Conservation (phyloP, 1,140 invertebrate genomes). For the Hylaeus volcanicus region DNA sequence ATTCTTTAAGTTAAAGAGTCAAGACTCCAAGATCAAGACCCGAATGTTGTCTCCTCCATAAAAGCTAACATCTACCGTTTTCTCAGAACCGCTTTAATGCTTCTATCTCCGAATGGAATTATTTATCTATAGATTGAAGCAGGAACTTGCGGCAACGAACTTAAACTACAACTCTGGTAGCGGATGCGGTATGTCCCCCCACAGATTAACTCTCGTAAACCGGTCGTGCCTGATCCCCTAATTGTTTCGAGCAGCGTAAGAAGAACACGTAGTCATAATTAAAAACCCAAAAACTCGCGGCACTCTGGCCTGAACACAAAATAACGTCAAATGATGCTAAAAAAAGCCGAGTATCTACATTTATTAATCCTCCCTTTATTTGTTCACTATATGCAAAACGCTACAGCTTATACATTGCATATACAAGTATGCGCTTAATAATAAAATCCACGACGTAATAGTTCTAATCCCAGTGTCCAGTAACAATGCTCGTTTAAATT, state of each 20-base stretch:
- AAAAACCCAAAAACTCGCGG: neutral
- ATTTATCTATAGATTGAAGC: no score
- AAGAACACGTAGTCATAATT: neutral
- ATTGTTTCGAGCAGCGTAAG: neutral
- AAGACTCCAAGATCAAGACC: no score
- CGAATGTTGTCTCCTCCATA: no score
- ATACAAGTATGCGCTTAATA: constrained; percentile 46
- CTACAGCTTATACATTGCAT: constrained; percentile 54
- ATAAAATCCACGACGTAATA: constrained; percentile 43
- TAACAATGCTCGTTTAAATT: neutral
- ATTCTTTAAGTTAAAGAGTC: no score
- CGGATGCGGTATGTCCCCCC: no score
- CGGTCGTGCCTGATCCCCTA: neutral
- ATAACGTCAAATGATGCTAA: neutral
- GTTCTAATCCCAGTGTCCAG: constrained; percentile 1
- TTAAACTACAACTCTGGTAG: no score
- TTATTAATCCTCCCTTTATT: constrained; percentile 47
- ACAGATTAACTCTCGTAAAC: no score
- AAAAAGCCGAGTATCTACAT: constrained; percentile 19
- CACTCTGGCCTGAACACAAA: neutral
- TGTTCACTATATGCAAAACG: constrained; percentile 50
- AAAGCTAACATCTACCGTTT: no score
- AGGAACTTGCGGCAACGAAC: no score
- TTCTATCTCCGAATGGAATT: no score
- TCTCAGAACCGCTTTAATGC: no score